phyloP scores from a whole-genome alignment of 2,797 vertebrate genomes.

The Bryconaethiops microstoma region DNA sequence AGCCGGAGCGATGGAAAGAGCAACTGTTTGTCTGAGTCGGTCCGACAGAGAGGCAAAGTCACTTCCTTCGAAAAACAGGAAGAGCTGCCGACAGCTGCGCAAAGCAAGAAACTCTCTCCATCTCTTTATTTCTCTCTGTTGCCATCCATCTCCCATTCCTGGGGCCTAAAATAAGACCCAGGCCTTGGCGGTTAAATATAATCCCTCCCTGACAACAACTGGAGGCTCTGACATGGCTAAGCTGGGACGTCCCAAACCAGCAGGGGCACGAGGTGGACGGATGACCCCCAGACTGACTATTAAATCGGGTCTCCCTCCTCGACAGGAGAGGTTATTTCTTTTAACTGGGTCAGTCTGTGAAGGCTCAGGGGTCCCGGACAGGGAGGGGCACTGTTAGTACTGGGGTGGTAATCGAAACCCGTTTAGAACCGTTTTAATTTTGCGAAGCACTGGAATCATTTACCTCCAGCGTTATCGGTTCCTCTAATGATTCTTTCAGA shows the following conservation, averaged over 20 bases:
- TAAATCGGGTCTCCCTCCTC: background rate
- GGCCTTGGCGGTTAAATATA: slow-evolving; percentile 76
- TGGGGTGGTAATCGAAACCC: no score
- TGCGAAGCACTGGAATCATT: no score
- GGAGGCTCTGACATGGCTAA: slow-evolving; percentile 53
- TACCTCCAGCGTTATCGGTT: no score
- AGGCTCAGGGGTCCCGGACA: no score
- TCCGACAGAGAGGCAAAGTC: slow-evolving; percentile 13
- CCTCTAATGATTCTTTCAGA: no score
- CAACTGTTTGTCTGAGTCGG: slow-evolving; percentile 13
- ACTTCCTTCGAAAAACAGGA: slow-evolving; percentile 45
- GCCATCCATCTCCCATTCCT: slow-evolving; percentile 55
- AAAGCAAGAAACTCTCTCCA: slow-evolving; percentile 19
- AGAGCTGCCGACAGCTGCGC: slow-evolving; percentile 47
- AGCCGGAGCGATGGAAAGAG: slow-evolving; percentile 18
- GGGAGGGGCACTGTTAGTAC: no score
- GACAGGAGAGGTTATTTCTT: background rate
- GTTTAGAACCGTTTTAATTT: no score
- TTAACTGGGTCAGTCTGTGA: no score
- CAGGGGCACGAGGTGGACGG: slow-evolving; percentile 55
- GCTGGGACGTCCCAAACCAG: slow-evolving; percentile 62
- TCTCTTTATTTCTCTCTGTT: slow-evolving; percentile 62
- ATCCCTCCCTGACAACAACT: slow-evolving; percentile 70
- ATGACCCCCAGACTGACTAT: background rate
- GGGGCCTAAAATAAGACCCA: slow-evolving; percentile 75